These are phyloP conservation scores for Campaea margaritaria DNA, from an alignment of 2,888 invertebrate species.

Conservation along the genomic window DNA sequence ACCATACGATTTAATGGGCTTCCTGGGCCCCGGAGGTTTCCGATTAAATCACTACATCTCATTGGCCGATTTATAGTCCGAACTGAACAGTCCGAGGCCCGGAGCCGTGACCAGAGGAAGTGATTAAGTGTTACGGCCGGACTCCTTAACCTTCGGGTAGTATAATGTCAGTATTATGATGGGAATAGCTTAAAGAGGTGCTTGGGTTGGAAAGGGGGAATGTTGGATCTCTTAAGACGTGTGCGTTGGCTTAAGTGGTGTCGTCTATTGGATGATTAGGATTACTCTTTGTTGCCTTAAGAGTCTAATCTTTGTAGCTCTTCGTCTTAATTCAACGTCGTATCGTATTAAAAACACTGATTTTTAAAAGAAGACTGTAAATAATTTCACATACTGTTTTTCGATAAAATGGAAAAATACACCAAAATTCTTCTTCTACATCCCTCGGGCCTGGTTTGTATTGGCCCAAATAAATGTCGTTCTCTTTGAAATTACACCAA, in stretches of 20 bases:
- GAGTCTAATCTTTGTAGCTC: neutral
- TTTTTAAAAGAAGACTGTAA: too few species aligned
- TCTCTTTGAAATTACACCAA: conserved; percentile 26
- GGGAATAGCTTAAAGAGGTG: conserved; percentile 25
- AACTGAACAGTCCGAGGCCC: conserved; percentile 38
- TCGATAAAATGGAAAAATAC: neutral
- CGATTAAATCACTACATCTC: conserved; percentile 85
- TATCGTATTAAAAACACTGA: too few species aligned
- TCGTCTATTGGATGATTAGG: conserved; percentile 13
- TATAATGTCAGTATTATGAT: conserved; percentile 41
- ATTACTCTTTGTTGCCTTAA: conserved; percentile 14
- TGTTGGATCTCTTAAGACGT: conserved; percentile 31
- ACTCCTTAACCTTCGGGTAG: conserved; percentile 45
- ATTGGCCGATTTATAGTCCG: conserved; percentile 83
- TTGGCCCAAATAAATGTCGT: conserved; percentile 37
- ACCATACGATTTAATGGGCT: conserved; percentile 85
- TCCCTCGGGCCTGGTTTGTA: conserved; percentile 7
- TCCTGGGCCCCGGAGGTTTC: conserved; percentile 81
- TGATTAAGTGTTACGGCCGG: conserved; percentile 44
- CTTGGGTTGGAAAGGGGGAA: conserved; percentile 28
- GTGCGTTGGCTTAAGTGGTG: conserved; percentile 10
- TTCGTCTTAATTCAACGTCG: neutral
- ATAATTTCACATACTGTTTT: too few species aligned
- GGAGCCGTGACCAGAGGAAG: conserved; percentile 41
- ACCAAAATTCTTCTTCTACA: neutral